Evolutionary conservation across 1,140 invertebrate species (phyloP).

Genomic region (Cotesia typhae): DNA sequence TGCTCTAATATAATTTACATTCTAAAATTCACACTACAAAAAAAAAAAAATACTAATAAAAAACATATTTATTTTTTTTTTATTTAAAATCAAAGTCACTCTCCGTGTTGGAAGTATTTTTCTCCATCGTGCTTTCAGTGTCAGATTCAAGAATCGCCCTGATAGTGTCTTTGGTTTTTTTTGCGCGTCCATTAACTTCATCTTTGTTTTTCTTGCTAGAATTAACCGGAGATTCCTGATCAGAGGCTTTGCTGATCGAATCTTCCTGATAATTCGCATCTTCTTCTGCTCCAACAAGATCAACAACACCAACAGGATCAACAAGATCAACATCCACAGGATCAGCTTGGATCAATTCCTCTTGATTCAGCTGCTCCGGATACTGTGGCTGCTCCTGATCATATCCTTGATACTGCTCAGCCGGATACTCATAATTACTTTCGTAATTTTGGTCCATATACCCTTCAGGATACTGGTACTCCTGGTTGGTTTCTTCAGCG

Average conservation of each 20-base stretch:
- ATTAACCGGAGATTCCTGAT: not conserved
- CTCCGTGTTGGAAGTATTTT: constrained; percentile 59
- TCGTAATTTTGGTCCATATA: constrained; percentile 28
- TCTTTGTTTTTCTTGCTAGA: not conserved
- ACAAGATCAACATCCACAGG: not conserved
- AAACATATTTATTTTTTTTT: not conserved
- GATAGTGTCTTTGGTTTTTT: constrained; percentile 49
- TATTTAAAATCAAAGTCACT: constrained; percentile 64
- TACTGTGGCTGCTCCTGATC: constrained; percentile 28
- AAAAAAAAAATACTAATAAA: too few relatives aligned
- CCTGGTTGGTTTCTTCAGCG: constrained; percentile 38
- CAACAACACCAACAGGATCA: not conserved
- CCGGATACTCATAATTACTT: constrained; percentile 31
- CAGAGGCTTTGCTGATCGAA: not conserved
- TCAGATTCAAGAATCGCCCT: constrained; percentile 58
- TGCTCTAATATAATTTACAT: too few relatives aligned
- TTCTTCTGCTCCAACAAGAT: constrained; percentile 11
- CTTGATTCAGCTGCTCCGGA: constrained; percentile 10
- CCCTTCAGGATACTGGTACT: constrained; percentile 40
- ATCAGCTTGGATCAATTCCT: constrained; percentile 32
- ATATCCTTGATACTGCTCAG: not conserved
- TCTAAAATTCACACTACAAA: too few relatives aligned
- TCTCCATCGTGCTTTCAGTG: constrained; percentile 61
- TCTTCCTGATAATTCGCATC: not conserved
- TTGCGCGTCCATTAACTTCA: constrained; percentile 23